A percentile compares a stretch with the other conserved stretches of the same genome.
Evolutionary conservation across 1,140 invertebrate genomes (phyloP).

Genomic region (Pseudomyrmex flavicornis): DNA sequence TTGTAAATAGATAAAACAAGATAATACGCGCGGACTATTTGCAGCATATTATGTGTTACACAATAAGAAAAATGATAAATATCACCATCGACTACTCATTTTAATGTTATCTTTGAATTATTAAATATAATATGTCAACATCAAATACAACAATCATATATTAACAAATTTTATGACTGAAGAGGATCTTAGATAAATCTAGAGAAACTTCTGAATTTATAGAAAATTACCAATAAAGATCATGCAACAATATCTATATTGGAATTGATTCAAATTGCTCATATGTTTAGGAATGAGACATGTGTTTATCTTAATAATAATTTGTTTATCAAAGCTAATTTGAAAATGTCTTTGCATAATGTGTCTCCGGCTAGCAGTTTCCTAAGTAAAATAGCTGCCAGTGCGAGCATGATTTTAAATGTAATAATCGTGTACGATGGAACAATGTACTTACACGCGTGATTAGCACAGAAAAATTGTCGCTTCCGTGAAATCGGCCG

Average conservation of each 20-base stretch:
- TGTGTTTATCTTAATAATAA: not conserved
- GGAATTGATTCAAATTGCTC: not conserved
- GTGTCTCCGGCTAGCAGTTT: constrained; percentile 5
- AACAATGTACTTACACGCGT: not conserved
- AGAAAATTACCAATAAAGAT: too few species aligned
- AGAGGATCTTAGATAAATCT: too few species aligned
- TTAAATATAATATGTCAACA: too few species aligned
- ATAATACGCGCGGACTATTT: not conserved
- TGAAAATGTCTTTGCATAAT: not conserved
- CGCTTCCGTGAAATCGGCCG: not conserved
- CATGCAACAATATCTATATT: not conserved
- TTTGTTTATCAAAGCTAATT: constrained; percentile 25
- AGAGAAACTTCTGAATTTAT: too few species aligned
- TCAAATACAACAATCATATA: too few species aligned
- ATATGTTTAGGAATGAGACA: not conserved
- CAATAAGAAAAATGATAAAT: not conserved
- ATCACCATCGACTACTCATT: too few species aligned
- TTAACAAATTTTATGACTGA: too few species aligned
- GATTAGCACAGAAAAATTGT: constrained; percentile 19
- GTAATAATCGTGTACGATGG: constrained; percentile 14
- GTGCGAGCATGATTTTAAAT: constrained; percentile 41
- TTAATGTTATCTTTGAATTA: too few species aligned
- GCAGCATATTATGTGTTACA: not conserved
- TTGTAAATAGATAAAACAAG: not conserved
- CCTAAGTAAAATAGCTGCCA: not conserved